These are phyloP conservation scores for Trachymyrmex septentrionalis DNA, from an alignment of 1,140 invertebrate species.

Conservation along the genomic window DNA sequence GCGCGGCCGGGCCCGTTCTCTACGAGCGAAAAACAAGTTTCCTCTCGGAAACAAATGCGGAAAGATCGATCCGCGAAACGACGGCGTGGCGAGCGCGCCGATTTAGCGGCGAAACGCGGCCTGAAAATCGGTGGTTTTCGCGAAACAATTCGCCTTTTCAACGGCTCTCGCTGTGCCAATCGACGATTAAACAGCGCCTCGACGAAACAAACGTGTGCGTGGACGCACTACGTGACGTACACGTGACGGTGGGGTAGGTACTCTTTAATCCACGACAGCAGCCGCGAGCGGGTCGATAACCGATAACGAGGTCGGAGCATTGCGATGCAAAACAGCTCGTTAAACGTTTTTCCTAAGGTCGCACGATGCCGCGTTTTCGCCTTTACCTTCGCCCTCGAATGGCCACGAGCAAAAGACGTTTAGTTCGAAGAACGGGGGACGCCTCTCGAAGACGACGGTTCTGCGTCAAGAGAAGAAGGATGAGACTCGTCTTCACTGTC, in stretches of 20 bases:
- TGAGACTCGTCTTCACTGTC: constrained; percentile 30
- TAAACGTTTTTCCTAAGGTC: constrained; percentile 78
- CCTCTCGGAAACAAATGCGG: constrained; percentile 62
- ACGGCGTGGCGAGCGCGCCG: constrained; percentile 23
- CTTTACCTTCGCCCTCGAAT: constrained; percentile 63
- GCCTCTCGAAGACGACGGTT: constrained; percentile 26
- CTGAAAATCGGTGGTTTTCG: constrained; percentile 71
- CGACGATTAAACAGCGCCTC: constrained; percentile 68
- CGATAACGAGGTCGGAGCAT: constrained; percentile 84
- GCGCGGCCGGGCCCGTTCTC: constrained; percentile 12
- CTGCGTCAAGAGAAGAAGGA: constrained; percentile 14
- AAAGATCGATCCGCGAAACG: constrained; percentile 64
- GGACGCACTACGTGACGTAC: constrained; percentile 30
- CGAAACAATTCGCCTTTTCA: constrained; percentile 73
- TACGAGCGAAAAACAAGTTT: constrained; percentile 54
- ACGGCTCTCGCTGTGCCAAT: constrained; percentile 40
- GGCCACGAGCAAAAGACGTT: constrained; percentile 62
- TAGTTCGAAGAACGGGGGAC: constrained; percentile 29
- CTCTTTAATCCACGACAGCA: constrained; percentile 75
- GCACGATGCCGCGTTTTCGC: constrained; percentile 71
- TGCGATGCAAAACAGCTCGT: constrained; percentile 85
- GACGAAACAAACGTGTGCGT: background rate
- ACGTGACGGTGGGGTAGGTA: constrained; percentile 61
- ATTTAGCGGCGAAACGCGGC: constrained; percentile 54
- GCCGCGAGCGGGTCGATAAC: constrained; percentile 79